Evolutionary conservation across 2,888 invertebrate species (phyloP).

Genomic region (Stenodema calcarata): DNA sequence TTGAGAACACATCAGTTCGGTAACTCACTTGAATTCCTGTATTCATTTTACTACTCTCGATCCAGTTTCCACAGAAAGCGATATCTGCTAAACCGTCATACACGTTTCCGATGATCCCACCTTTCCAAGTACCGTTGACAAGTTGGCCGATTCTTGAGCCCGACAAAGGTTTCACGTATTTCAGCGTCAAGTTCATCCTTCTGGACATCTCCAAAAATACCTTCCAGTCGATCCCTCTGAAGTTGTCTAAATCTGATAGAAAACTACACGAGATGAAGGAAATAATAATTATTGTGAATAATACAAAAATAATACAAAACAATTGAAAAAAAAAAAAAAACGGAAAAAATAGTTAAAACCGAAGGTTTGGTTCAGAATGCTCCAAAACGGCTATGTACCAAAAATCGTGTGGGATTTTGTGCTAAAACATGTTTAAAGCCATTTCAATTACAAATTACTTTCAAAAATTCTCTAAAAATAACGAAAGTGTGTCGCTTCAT

Average conservation of each 20-base stretch:
- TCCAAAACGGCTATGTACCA: no score
- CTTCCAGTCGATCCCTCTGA: slow-evolving; percentile 11
- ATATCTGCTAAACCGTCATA: neutral
- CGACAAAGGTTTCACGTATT: neutral
- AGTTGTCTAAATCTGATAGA: neutral
- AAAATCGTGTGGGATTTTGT: no score
- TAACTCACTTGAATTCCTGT: slow-evolving; percentile 6
- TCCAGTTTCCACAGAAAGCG: slow-evolving; percentile 21
- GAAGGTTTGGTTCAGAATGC: no score
- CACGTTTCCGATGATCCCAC: neutral
- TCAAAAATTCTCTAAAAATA: no score
- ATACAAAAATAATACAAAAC: no score
- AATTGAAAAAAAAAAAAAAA: no score
- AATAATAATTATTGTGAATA: no score
- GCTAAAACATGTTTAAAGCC: no score
- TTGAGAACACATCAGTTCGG: no score
- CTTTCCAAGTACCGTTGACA: slow-evolving; percentile 13
- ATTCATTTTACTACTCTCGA: slow-evolving; percentile 17
- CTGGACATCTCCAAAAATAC: slow-evolving; percentile 12
- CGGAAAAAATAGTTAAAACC: no score
- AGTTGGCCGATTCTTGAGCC: neutral
- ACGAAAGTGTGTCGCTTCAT: neutral
- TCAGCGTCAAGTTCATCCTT: slow-evolving; percentile 19
- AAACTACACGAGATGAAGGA: neutral
- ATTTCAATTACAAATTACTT: no score